phyloP scores from a whole-genome alignment of 2,797 vertebrate species.

The Okamejei kenojei region DNA sequence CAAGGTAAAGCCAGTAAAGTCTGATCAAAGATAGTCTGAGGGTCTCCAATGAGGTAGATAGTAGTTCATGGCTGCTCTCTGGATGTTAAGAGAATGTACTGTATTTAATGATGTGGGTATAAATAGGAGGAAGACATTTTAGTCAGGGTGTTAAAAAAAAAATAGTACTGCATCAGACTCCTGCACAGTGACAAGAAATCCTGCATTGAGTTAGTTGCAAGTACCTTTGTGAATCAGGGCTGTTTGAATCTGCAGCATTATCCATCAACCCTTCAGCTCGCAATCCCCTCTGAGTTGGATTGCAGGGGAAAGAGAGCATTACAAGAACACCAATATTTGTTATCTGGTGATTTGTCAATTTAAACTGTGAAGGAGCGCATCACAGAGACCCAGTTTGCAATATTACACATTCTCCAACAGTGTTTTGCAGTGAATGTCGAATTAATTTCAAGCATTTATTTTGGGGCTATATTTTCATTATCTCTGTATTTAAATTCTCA shows the following conservation, averaged over 20 bases:
- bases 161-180: background rate
- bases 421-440: background rate
- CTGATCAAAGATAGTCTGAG: no score
- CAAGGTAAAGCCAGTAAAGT: no score
- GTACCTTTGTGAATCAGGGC: slow-evolving; percentile 22
- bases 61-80: no score
- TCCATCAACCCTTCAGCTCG: slow-evolving; percentile 26
- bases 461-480: background rate
- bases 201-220: background rate
- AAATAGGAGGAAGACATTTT: background rate
- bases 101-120: background rate
- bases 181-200: background rate
- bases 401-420: background rate
- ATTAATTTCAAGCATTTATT: background rate
- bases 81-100: no score
- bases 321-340: slow-evolving; percentile 24
- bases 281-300: background rate
- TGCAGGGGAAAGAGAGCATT: slow-evolving; percentile 15
- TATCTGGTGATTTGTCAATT: slow-evolving; percentile 36
- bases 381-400: background rate
- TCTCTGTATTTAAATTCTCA: background rate
- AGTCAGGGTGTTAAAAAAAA: background rate
- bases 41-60: no score
- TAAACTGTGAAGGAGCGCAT: slow-evolving; percentile 14
- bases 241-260: background rate